Evolutionary conservation across 2,113 vertebrate species (phyloP).

Genomic region (Aptenodytes patagonicus): DNA sequence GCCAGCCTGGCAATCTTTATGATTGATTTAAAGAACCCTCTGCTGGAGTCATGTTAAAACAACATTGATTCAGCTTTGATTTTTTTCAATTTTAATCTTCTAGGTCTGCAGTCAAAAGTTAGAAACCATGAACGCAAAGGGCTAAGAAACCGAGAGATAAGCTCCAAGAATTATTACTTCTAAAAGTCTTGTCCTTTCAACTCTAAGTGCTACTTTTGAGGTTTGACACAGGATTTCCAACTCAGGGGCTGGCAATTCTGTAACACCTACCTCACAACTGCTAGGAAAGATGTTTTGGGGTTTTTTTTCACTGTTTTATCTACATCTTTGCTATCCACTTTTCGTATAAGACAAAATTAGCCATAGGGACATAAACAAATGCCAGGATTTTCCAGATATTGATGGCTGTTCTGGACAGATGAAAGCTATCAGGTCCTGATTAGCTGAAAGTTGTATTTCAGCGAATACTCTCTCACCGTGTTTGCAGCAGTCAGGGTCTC

Average conservation of each 20-base stretch:
- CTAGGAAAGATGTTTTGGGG: neutral
- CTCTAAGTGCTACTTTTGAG: neutral
- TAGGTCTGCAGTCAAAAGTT: neutral
- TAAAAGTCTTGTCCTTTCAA: neutral
- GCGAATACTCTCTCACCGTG: neutral
- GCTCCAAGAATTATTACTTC: neutral
- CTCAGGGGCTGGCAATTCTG: neutral
- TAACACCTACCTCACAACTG: neutral
- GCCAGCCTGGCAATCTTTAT: neutral
- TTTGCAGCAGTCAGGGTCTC: neutral
- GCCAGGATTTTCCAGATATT: neutral
- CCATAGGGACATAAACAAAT: neutral
- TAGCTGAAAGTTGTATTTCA: neutral
- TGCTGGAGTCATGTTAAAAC: neutral
- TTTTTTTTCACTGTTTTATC: neutral
- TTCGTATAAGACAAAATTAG: neutral
- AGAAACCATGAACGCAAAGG: neutral
- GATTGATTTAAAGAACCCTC: neutral
- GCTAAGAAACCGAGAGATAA: neutral
- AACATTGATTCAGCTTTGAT: neutral
- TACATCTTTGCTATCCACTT: neutral
- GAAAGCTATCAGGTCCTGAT: neutral
- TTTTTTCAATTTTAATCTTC: neutral
- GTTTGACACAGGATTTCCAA: neutral
- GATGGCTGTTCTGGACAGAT: neutral